Evolutionary conservation across 2,888 invertebrate species (phyloP), one percentile per base, ranked within the genome.

Genomic region (Pilophorus perplexus): DNA sequence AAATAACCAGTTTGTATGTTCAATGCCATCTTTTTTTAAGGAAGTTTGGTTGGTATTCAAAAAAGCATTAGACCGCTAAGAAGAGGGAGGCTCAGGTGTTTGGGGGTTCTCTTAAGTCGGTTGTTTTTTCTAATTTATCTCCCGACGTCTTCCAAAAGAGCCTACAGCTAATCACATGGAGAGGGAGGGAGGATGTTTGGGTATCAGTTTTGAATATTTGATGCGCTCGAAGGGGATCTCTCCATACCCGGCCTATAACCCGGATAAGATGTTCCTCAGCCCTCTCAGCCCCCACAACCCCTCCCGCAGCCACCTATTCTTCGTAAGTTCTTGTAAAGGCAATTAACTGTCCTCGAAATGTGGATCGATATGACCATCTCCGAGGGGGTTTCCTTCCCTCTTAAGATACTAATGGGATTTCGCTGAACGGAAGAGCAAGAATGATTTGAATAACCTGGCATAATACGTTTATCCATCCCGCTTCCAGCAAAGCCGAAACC

Each of bases 191-290:
- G 50, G 42, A 12, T 5, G 55, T 18, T 20, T 18, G 28, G 40
- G 46, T 66, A 66, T 66, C 66, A 66, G 66, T 66, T 66, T 57
- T 66, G 66, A 66, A 66, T 66, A 66, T 66, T 66, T 66, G 66
- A 66, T 66, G 66, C 66, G 66, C 55, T 20, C 50, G 55, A 62
- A 46, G 62, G 62, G 62, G 38, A 20, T 38, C 38, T 38, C 55
- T 23, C 12, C 23, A 22, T 55, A 22, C 38, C 38, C 52, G 10
- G 10, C 33, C 33, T 38, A 55, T 16, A 33, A 28, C 18, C 38
- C 23, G 55, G 55, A 55, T 55, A 55, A 55, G 55, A 33, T 16
- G 23, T 20, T 16, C 55, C 52, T 59, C 16, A 12, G 2, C 46
- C 46, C n/a, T 46, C 48, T n/a, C n/a, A n/a, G n/a, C n/a, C n/a